These are phyloP conservation scores for Polypterus senegalus DNA, from an alignment of 2,113 vertebrate genomes.

Conservation along the genomic window DNA sequence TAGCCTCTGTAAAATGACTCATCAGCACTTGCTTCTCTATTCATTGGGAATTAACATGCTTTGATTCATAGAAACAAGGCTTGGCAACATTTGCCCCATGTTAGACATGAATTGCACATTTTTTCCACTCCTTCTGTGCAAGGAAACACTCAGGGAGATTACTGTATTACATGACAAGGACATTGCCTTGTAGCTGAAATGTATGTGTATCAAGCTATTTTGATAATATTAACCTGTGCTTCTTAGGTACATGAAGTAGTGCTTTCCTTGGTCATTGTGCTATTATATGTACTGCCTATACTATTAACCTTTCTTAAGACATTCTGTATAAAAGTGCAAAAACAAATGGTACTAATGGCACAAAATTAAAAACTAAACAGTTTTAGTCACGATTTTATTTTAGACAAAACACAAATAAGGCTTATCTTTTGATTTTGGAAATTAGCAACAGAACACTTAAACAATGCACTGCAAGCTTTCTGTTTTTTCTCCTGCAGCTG, in stretches of 20 bases:
- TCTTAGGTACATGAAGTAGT: constrained; percentile 35
- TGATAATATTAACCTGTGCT: constrained; percentile 26
- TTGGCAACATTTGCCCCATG: constrained; percentile 37
- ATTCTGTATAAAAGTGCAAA: no score
- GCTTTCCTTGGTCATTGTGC: constrained; percentile 29
- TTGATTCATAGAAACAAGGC: constrained; percentile 50
- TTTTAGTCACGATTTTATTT: no score
- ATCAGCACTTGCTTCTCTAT: constrained; percentile 42
- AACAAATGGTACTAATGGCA: no score
- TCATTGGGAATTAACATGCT: constrained; percentile 33
- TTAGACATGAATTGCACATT: constrained; percentile 32
- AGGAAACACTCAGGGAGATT: constrained; percentile 30
- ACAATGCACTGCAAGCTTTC: no score
- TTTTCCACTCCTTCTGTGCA: constrained; percentile 30
- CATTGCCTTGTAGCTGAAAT: constrained; percentile 33
- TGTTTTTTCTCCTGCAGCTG: no score
- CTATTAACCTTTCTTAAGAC: no score
- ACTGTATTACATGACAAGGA: constrained; percentile 23
- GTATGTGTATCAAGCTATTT: constrained; percentile 17
- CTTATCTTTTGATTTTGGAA: no score
- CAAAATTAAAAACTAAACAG: no score
- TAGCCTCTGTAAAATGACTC: constrained; percentile 37
- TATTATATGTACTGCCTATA: no score
- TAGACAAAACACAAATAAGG: no score
- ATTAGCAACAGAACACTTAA: no score